Conservation (phyloP, 2,888 invertebrate genomes). For the Clunio marinus region DNA sequence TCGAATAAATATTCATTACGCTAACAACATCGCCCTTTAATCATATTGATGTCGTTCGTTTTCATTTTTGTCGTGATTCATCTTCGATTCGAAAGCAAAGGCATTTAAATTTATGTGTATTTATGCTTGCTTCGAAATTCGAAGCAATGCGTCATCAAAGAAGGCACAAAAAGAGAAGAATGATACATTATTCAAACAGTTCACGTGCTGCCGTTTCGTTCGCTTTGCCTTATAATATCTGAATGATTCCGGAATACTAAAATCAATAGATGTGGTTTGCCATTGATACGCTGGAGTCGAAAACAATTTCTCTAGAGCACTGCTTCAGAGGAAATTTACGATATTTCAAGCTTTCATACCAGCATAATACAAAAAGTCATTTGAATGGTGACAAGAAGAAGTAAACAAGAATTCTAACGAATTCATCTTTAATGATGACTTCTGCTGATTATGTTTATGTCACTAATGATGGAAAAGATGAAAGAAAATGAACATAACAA, state of each 20-base stretch:
- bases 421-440: too few relatives aligned
- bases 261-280: constrained; percentile 24
- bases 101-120: not conserved
- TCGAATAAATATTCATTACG: constrained; percentile 14
- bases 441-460: too few relatives aligned
- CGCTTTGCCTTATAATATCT: constrained; percentile 13
- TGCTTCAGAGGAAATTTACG: too few relatives aligned
- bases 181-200: constrained; percentile 32
- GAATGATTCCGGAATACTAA: constrained; percentile 27
- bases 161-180: too few relatives aligned
- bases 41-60: not conserved
- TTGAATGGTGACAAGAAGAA: too few relatives aligned
- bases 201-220: constrained; percentile 29
- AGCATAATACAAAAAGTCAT: too few relatives aligned
- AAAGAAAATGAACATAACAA: too few relatives aligned
- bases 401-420: too few relatives aligned
- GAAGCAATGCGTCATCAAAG: not conserved
- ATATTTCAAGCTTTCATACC: too few relatives aligned
- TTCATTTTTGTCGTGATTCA: constrained; percentile 6
- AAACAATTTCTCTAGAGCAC: constrained; percentile 5
- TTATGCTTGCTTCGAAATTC: not conserved
- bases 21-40: constrained; percentile 1
- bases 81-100: not conserved
- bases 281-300: constrained; percentile 19
- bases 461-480: too few relatives aligned